phyloP scores from a whole-genome alignment of 2,888 invertebrate species.

The Drosophila vallismaia region DNA sequence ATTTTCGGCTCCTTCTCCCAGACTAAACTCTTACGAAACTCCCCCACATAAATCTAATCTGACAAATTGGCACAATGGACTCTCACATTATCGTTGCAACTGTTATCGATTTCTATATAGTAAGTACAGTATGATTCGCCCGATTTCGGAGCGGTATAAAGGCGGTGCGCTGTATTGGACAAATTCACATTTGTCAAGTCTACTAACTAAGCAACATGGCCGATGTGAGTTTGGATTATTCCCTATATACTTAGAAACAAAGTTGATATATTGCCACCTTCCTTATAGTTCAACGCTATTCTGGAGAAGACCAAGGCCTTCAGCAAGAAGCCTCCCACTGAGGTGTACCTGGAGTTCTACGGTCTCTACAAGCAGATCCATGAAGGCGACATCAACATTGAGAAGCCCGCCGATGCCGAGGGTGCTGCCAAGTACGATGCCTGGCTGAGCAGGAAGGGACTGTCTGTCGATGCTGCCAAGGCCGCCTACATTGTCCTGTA shows the following conservation, averaged over 20 bases:
- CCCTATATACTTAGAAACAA: background rate
- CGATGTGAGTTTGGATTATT: conserved; percentile 56
- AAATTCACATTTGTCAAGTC: conserved; percentile 54
- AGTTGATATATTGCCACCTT: background rate
- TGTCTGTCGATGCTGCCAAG: conserved; percentile 90
- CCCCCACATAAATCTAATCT: conserved; percentile 38
- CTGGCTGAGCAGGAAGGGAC: conserved; percentile 93
- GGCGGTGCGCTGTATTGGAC: conserved; percentile 23
- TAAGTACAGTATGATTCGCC: conserved; percentile 9
- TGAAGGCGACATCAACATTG: conserved; percentile 91
- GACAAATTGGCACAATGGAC: conserved; percentile 30
- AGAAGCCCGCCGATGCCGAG: conserved; percentile 93
- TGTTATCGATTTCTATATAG: conserved; percentile 23
- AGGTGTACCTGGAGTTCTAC: conserved; percentile 93
- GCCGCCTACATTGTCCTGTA: conserved; percentile 91
- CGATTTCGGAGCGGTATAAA: conserved; percentile 56
- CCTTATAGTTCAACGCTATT: conserved; percentile 59
- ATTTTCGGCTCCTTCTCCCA: conserved; percentile 12
- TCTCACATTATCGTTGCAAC: conserved; percentile 27
- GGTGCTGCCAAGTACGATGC: conserved; percentile 97
- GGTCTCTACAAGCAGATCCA: conserved; percentile 93
- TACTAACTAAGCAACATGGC: conserved; percentile 48
- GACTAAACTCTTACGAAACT: conserved; percentile 39
- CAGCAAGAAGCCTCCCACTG: conserved; percentile 90
- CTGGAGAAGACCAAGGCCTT: conserved; percentile 86